A percentile compares a stretch with the other conserved stretches of the same genome.
Evolutionary conservation across 92 coral and sea anemone genomes (phyloP).

Genomic region (Porites divaricata): DNA sequence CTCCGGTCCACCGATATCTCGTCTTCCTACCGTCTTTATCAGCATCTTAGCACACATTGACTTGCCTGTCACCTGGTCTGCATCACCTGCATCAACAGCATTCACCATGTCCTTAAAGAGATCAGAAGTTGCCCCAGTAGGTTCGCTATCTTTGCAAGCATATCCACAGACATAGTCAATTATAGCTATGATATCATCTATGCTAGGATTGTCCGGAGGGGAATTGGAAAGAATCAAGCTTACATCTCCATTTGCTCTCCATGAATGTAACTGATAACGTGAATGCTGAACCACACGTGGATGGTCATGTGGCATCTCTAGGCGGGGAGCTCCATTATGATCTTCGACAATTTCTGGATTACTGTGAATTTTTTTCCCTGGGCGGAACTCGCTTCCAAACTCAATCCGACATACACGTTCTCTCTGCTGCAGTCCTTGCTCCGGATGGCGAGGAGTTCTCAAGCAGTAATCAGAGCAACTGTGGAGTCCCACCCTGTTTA

Average conservation of each 20-base stretch:
- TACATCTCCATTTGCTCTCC: conserved; percentile 19
- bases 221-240: conserved; percentile 35
- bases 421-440: conserved; percentile 41
- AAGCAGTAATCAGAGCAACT: conserved; percentile 44
- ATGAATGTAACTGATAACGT: background rate
- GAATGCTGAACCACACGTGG: conserved; percentile 40
- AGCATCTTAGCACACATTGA: conserved; percentile 46
- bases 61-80: conserved; percentile 16
- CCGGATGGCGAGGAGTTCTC: conserved; percentile 44
- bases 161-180: conserved; percentile 42
- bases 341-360: background rate
- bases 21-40: conserved; percentile 39
- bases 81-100: conserved; percentile 28
- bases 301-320: conserved; percentile 45
- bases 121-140: conserved; percentile 55
- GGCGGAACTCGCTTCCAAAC: conserved; percentile 41
- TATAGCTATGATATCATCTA: conserved; percentile 46
- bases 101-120: conserved; percentile 51
- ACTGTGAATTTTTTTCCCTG: conserved; percentile 11
- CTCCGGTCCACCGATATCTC: conserved; percentile 31
- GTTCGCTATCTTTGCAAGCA: conserved; percentile 54
- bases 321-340: conserved; percentile 22
- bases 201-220: conserved; percentile 44
- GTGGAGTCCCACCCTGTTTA: conserved; percentile 44
- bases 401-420: conserved; percentile 52